These are phyloP conservation scores for Lepidocolaptes lacrymiger DNA, from an alignment of 2,797 vertebrate genomes.

Conservation along the genomic window DNA sequence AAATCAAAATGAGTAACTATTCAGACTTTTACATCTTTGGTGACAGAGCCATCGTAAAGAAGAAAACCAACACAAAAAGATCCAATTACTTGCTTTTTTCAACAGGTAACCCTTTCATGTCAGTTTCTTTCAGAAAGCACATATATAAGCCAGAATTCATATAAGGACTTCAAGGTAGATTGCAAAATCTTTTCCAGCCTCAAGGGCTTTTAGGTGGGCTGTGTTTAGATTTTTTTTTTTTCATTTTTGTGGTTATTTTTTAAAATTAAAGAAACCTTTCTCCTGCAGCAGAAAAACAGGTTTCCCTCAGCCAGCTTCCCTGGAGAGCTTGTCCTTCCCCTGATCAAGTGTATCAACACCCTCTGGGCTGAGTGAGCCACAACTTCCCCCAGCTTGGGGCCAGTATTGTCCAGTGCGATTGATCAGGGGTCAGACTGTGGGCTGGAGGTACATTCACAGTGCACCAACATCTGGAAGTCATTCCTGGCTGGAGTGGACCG, in stretches of 20 bases:
- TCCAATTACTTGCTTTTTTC: not conserved
- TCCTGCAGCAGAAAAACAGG: not conserved
- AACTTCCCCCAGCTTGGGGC: not conserved
- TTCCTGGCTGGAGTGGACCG: slow-evolving; percentile 74
- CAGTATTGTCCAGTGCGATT: slow-evolving; percentile 36
- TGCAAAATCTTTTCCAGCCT: not conserved
- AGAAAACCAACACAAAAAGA: not conserved
- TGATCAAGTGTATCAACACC: not conserved
- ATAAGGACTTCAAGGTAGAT: not conserved
- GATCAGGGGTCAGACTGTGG: slow-evolving; percentile 15
- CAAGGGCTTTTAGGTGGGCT: accelerated
- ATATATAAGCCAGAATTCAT: not conserved
- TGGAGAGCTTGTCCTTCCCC: not conserved
- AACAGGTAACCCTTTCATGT: not conserved
- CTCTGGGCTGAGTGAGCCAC: not conserved
- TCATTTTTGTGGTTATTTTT: not conserved
- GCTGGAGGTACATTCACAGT: slow-evolving; percentile 40
- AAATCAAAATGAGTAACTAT: not conserved
- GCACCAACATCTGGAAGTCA: slow-evolving; percentile 88
- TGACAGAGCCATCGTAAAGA: not conserved
- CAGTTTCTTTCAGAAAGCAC: not conserved
- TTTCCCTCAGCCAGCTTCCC: not conserved
- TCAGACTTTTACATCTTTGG: not conserved
- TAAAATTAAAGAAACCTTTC: not conserved
- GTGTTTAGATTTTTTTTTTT: not conserved